Evolutionary conservation across 2,888 invertebrate species (phyloP), one percentile per base, ranked within the genome.

Genomic region (Pachycephus smyrnensis): DNA sequence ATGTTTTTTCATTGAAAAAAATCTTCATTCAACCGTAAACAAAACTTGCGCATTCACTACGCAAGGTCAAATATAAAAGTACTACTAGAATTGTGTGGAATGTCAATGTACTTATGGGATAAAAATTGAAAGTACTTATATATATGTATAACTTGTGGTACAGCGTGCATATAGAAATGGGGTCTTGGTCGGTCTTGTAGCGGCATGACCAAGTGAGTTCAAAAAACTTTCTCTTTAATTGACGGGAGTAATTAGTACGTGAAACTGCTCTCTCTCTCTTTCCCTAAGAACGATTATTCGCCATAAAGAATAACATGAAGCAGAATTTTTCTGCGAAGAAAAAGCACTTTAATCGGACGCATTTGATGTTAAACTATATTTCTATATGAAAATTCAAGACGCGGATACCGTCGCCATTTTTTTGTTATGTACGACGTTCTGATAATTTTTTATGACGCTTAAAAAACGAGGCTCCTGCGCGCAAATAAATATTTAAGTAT

Each of bases 171-270:
- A 55, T 9, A 55, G 11, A 2, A 71, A 71, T 71, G 71, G 80
- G 79, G 79, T 82, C 71, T 77, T 76, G 37, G 77, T 82, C 82
- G 81, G 80, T 84, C 80, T 79, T 81, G 69, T 78, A 79, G 69
- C 68, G 76, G 77, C 69, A 73, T 69, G 80, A 37, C 75, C 69
- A 80, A 78, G 55, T 55, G 68, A 55, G 69, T 75, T 68, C 36
- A 80, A 82, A 85, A 82, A 85, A 85, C 87, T 88, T 88, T 87
- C 87, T 85, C 86, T 77, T 79, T 79, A 80, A 85, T 85, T 77
- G 79, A 40, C 69, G 55, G 73, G 55, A 75, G n/a, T 80, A 83
- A 85, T 84, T 84, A 79, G 74, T 78, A 32, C 76, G 73, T 37
- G 73, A 33, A 77, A 76, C 75, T 37, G 15, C 12, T 71, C 68